Conservation (phyloP, 1,140 invertebrate genomes). For the Drosophila repleta region DNA sequence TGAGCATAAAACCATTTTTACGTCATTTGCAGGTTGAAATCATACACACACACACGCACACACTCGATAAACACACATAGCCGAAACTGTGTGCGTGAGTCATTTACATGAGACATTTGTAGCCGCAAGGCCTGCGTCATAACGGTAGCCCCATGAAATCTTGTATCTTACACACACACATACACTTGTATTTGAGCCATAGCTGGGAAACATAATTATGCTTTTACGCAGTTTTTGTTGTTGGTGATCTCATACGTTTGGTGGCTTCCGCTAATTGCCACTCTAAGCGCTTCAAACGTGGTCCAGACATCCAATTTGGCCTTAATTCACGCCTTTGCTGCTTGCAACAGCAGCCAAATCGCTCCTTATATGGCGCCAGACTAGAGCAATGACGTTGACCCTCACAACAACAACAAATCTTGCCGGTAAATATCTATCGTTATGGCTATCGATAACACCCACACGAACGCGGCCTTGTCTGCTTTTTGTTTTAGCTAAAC, state of each 20-base stretch:
- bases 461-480: conserved; percentile 36
- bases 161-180: conserved; percentile 6
- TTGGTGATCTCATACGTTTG: conserved; percentile 47
- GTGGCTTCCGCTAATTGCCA: conserved; percentile 40
- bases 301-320: conserved; percentile 51
- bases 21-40: conserved; percentile 66
- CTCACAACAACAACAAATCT: conserved; percentile 38
- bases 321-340: conserved; percentile 74
- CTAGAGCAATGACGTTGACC: conserved; percentile 67
- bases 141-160: conserved; percentile 16
- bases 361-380: conserved; percentile 63
- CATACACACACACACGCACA: neutral
- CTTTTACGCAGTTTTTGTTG: conserved; percentile 28
- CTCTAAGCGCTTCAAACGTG: conserved; percentile 3
- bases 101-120: conserved; percentile 38
- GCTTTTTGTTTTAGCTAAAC: conserved; percentile 16
- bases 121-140: conserved; percentile 12
- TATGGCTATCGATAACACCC: conserved; percentile 42
- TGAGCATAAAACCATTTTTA: conserved; percentile 69
- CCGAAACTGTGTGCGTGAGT: conserved; percentile 33
- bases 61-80: neutral
- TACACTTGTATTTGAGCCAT: conserved; percentile 8
- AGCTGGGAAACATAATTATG: conserved; percentile 33
- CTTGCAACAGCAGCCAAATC: conserved; percentile 52
- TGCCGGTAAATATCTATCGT: conserved; percentile 24